Evolutionary conservation across 1,140 invertebrate species (phyloP), one percentile per base, ranked within the genome.

Genomic region (Mizuhopecten yessoensis): DNA sequence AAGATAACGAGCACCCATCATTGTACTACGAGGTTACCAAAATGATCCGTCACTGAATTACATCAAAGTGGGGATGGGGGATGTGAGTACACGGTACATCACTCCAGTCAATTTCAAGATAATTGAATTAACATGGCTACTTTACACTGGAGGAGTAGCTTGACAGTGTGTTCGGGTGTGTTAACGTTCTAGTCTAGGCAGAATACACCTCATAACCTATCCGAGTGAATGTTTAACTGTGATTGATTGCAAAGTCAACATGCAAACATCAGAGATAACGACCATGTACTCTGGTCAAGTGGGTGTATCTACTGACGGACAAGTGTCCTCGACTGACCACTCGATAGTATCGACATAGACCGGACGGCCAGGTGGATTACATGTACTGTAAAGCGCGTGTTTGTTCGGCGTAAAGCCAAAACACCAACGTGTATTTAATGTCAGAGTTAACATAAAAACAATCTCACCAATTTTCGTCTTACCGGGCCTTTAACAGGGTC

Each of bases 161-260:
- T 39, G 36, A 13, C 13, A 39, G 36, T n/a, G n/a, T n/a, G n/a
- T n/a, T n/a, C n/a, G n/a, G n/a, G n/a, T n/a, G n/a, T n/a, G n/a
- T n/a, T n/a, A n/a, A n/a, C n/a, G n/a, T n/a, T n/a, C 36, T 39
- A 7, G 42, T 45, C 42, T 45, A 45, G 17, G 9, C 42, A 45
- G 42, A 13, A 45, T 45, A 45, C 1, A 45, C 42, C 9, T 20
- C 17, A 45, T 45, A 45, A 9, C 42, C 9, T 45, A 1, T 13
- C 17, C 42, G 9, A 1, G 42, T 13, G 9, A 13, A 1, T 9
- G 2, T 20, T 2, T 9, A 57, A 57, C 45, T 57, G 45, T 15
- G 13, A 75, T 75, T n/a, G 57, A 75, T 75, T 75, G 57, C 29
- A 75, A 75, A 75, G 57, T 75, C 57, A 75, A 75, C 57, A 75